Evolutionary conservation across 2,113 vertebrate species (phyloP).

Genomic region (Catharus minimus): DNA sequence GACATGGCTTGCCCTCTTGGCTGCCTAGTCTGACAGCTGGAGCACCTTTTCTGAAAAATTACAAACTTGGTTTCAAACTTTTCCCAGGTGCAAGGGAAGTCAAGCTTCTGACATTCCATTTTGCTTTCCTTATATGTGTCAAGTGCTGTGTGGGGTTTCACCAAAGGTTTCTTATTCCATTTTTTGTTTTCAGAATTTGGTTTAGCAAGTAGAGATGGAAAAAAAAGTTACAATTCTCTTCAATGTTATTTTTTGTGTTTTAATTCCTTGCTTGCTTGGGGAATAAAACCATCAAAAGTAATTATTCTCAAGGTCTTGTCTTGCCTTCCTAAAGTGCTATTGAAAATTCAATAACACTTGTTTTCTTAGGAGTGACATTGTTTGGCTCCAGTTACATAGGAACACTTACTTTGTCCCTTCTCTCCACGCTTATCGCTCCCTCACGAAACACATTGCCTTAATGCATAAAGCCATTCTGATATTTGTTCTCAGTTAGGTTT

Average conservation of each 20-base stretch:
- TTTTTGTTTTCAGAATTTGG: background rate
- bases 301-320: slow-evolving; percentile 19
- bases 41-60: background rate
- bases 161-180: background rate
- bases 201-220: background rate
- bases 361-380: slow-evolving; percentile 3
- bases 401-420: background rate
- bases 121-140: background rate
- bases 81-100: background rate
- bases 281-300: slow-evolving; percentile 6
- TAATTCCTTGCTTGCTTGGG: background rate
- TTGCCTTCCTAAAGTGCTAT: background rate
- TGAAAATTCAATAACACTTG: background rate
- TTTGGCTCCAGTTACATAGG: background rate
- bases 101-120: background rate
- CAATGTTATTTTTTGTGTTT: background rate
- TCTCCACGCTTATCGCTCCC: accelerated
- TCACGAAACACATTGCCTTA: background rate
- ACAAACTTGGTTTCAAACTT: background rate
- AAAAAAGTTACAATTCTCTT: background rate
- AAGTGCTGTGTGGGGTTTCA: background rate
- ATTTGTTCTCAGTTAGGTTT: background rate
- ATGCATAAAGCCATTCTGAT: background rate
- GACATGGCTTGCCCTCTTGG: accelerated
- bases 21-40: background rate